A percentile compares a stretch with the other conserved stretches of the same genome.
Evolutionary conservation across 2,888 invertebrate species (phyloP).

Genomic region (Dione vanillae): DNA sequence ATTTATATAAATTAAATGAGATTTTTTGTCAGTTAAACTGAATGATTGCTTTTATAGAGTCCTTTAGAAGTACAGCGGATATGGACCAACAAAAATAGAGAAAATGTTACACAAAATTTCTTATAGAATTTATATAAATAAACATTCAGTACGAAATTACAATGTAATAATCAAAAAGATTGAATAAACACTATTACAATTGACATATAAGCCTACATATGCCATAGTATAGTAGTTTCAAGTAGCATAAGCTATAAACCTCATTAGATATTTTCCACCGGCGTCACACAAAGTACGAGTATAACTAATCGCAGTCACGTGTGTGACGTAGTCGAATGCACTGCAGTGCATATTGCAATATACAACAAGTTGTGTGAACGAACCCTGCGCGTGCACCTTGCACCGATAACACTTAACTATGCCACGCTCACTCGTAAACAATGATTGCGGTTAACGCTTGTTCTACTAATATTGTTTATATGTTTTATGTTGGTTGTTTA

Average conservation of each 20-base stretch:
- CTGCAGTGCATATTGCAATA: constrained; percentile 22
- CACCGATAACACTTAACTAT: constrained; percentile 42
- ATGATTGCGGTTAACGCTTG: constrained; percentile 23
- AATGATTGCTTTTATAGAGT: no score
- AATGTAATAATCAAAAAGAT: no score
- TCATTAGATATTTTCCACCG: constrained; percentile 2
- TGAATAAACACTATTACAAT: no score
- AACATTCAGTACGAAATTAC: no score
- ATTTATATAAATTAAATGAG: no score
- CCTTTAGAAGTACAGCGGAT: no score
- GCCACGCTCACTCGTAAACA: constrained; percentile 22
- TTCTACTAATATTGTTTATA: background rate
- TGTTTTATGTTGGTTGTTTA: background rate
- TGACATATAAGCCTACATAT: no score
- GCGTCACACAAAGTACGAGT: background rate
- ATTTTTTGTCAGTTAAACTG: no score
- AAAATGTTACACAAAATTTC: no score
- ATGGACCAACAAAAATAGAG: no score
- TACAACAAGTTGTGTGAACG: constrained; percentile 40
- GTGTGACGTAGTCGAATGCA: constrained; percentile 34
- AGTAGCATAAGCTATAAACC: constrained; percentile 1
- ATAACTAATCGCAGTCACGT: constrained; percentile 24
- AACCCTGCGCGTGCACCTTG: constrained; percentile 48
- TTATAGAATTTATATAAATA: no score
- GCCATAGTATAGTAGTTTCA: background rate